Evolutionary conservation across 2,113 vertebrate species (phyloP).

Genomic region (Sylvietta virens): DNA sequence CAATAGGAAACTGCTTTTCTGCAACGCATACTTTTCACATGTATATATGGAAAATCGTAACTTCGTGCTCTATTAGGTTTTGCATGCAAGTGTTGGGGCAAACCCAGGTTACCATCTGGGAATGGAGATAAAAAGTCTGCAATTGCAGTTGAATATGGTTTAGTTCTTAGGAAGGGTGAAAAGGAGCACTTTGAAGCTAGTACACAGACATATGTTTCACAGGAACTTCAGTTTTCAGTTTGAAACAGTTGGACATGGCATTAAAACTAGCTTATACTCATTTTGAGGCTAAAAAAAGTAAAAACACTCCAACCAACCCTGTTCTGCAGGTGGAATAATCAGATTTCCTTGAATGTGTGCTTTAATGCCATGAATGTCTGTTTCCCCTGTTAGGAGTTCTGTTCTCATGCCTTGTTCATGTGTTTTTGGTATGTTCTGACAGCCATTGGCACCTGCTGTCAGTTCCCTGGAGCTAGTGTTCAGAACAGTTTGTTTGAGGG

Average conservation of each 20-base stretch:
- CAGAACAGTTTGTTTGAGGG: not conserved
- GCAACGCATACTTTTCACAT: not conserved
- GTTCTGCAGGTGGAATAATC: constrained; percentile 6
- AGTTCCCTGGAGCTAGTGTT: not conserved
- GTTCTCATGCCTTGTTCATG: not conserved
- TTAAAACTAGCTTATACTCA: not conserved
- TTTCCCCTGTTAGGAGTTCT: not conserved
- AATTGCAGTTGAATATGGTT: constrained; percentile 29
- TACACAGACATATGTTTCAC: constrained; percentile 38
- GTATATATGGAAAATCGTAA: constrained; percentile 35
- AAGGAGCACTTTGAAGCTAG: constrained; percentile 52
- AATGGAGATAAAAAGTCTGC: constrained; percentile 35
- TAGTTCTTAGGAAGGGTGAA: constrained; percentile 13
- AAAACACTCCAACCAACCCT: not conserved
- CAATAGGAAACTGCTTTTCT: not conserved
- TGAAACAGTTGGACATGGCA: not conserved
- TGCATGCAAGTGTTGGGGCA: constrained; percentile 28
- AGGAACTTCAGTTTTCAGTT: constrained; percentile 5
- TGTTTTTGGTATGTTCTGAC: not conserved
- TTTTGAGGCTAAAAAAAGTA: not conserved
- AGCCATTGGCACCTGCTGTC: not conserved
- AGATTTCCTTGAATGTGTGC: not conserved
- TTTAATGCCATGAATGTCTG: not conserved
- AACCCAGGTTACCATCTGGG: constrained; percentile 50
- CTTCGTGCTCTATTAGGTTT: constrained; percentile 22